Base-by-base conservation (phyloP, 2,797 vertebrate genomes). In the Vultur gryphus region DNA sequence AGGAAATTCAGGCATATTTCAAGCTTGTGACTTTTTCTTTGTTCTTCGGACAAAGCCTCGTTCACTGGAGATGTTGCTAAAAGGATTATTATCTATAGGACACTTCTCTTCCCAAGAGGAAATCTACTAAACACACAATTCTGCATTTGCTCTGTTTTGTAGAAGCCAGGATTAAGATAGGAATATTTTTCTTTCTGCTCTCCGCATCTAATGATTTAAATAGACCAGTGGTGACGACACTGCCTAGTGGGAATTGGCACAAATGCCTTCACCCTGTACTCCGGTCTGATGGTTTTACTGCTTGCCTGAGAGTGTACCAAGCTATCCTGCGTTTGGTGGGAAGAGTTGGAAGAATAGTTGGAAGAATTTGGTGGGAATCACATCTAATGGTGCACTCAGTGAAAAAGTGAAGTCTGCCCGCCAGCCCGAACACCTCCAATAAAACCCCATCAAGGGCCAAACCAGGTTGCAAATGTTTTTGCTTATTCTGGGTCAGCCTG, bases 1-100 rank as follows among this genome's bases (percentile, higher is more conserved):
- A 96, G 97, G 97, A 97, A 97, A 92, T 78, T 73, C 86, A 84
- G 88, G 81, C 88, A 6, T 43, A 89, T 94, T 96, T 94, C 94
- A 95, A 89, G 64, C 49, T 70, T 52, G 73, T 3, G 2, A 90
- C 55, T 90, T 35, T 41, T 75, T 85, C 97, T 97, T 95, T 95
- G 94, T 96, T 97, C 96, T 95, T 94, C 0, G 0, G 85, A 95
- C 88, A 96, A 96, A 96, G 93, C 79, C 85, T 78, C 0, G 4
- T 79, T 88, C 77, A 48, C 80, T 94, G 80, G 71, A 94, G 94
- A 96, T 65, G 67, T 81, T 92, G 65, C 94, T 89, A 78, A 75
- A 87, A 69, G 66, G 65, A 80, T 90, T 83, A 94, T 92, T 89
- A 95, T 95, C 95, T 92, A 37, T 37, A 87, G 72, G 72, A 93